Conservation (phyloP, 1,140 invertebrate genomes). For the Steinernema khuongi region DNA sequence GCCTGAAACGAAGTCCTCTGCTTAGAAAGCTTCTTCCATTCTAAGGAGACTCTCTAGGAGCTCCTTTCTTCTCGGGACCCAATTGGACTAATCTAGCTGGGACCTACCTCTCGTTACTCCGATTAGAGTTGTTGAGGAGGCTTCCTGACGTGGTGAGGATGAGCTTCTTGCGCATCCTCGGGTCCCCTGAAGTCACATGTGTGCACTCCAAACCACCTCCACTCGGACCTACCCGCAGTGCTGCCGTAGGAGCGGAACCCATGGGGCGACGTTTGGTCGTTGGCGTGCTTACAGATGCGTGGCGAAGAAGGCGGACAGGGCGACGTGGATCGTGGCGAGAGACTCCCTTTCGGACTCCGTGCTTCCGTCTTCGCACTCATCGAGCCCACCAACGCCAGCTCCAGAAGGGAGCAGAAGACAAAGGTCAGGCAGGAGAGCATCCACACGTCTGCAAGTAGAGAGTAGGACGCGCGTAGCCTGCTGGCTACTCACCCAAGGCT, state of each 20-base stretch:
- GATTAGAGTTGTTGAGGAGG: not conserved
- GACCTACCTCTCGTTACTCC: not conserved
- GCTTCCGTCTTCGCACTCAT: conserved; percentile 33
- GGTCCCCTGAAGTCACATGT: conserved; percentile 10
- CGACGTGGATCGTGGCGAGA: conserved; percentile 18
- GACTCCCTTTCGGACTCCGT: conserved; percentile 2
- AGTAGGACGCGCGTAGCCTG: not conserved
- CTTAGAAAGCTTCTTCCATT: conserved; percentile 12
- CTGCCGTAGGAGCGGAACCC: conserved; percentile 31
- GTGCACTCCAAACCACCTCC: not conserved
- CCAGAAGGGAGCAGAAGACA: conserved; percentile 46
- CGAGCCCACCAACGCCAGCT: conserved; percentile 46
- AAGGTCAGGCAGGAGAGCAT: conserved; percentile 47
- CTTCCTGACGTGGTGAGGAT: conserved; percentile 24
- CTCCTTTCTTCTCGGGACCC: too few relatives aligned
- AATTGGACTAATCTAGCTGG: too few relatives aligned
- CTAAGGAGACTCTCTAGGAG: too few relatives aligned
- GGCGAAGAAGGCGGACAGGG: conserved; percentile 27
- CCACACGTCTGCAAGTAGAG: conserved; percentile 41
- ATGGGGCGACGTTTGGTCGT: conserved; percentile 24
- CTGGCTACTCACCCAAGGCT: conserved; percentile 24
- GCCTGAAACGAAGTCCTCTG: not conserved
- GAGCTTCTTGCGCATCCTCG: conserved; percentile 36
- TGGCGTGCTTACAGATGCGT: conserved; percentile 34
- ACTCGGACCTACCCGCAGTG: not conserved